Percentiles rank a stretch among this genome's conserved stretches.
These are phyloP conservation scores for Lutjanus erythropterus DNA, from an alignment of 2,113 vertebrate genomes.

Conservation along the genomic window DNA sequence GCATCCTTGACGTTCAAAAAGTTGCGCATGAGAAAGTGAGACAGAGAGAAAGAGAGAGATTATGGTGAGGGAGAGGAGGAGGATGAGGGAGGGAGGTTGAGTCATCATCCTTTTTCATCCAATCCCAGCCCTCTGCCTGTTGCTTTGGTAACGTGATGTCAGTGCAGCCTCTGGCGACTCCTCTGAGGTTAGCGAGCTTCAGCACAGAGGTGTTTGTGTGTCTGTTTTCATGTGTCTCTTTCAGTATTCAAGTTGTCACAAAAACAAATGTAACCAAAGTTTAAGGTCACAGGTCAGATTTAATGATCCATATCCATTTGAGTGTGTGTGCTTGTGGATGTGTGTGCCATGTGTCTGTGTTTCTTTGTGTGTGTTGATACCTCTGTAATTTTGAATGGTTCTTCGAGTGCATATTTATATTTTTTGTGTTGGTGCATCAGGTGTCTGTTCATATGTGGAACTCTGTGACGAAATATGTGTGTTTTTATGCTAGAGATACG, in stretches of 20 bases:
- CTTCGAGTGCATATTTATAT: not conserved
- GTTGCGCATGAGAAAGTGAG: constrained; percentile 63
- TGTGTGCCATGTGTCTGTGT: not conserved
- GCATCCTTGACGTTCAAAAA: constrained; percentile 54
- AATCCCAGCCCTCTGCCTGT: constrained; percentile 75
- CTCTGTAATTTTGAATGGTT: constrained; percentile 7
- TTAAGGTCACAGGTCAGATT: constrained; percentile 18
- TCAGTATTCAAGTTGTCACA: constrained; percentile 24
- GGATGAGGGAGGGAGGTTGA: constrained; percentile 68
- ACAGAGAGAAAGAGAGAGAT: constrained; percentile 54
- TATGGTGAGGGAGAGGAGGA: constrained; percentile 39
- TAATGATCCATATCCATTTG: not conserved
- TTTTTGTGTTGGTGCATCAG: not conserved
- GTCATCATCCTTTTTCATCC: constrained; percentile 71
- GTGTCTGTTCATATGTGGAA: not conserved
- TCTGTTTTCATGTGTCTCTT: not conserved
- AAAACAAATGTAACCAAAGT: not conserved
- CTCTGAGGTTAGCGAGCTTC: constrained; percentile 59
- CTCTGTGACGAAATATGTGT: too few relatives aligned
- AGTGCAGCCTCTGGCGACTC: constrained; percentile 69
- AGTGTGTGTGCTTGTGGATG: not conserved
- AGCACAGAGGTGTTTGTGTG: constrained; percentile 49
- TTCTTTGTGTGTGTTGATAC: not conserved
- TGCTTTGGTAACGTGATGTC: constrained; percentile 82
- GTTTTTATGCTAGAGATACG: too few relatives aligned